Evolutionary conservation across 2,797 vertebrate species (phyloP).

Genomic region (Hozukius guyotensis): DNA sequence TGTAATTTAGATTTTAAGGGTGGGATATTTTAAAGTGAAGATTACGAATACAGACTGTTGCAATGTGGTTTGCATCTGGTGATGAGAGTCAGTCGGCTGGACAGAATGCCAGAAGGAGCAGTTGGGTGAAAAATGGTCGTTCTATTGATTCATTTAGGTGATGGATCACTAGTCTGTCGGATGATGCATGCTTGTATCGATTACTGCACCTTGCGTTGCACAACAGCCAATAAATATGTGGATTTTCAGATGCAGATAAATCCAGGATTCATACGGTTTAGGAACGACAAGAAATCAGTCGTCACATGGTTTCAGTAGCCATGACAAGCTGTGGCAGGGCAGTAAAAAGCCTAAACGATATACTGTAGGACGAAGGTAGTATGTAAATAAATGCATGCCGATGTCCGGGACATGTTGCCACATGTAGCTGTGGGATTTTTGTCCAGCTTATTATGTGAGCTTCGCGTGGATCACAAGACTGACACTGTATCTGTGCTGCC

Average conservation of each 20-base stretch:
- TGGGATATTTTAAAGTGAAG: neutral
- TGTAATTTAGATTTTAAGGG: slow-evolving; percentile 2
- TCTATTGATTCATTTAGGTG: slow-evolving; percentile 60
- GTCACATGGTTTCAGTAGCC: slow-evolving; percentile 35
- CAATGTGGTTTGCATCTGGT: neutral
- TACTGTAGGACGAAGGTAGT: neutral
- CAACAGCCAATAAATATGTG: slow-evolving; percentile 49
- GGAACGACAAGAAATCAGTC: slow-evolving; percentile 38
- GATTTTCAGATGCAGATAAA: slow-evolving; percentile 57
- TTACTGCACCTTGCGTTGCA: slow-evolving; percentile 33
- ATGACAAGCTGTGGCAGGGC: neutral
- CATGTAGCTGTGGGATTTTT: slow-evolving; percentile 17
- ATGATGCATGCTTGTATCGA: slow-evolving; percentile 62
- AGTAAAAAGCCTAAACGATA: neutral
- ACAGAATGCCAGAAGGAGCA: slow-evolving; percentile 12
- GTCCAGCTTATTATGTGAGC: slow-evolving; percentile 37
- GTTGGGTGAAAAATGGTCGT: slow-evolving; percentile 29
- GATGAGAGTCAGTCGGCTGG: neutral
- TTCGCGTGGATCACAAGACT: slow-evolving; percentile 41
- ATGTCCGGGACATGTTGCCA: slow-evolving; percentile 3
- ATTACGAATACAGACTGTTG: neutral
- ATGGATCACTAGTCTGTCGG: slow-evolving; percentile 48
- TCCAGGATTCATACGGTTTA: slow-evolving; percentile 23
- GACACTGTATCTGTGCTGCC: slow-evolving; percentile 52
- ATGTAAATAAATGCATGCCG: neutral